Conservation (phyloP, 1,140 invertebrate genomes). For the Zaprionus lachaisei region DNA sequence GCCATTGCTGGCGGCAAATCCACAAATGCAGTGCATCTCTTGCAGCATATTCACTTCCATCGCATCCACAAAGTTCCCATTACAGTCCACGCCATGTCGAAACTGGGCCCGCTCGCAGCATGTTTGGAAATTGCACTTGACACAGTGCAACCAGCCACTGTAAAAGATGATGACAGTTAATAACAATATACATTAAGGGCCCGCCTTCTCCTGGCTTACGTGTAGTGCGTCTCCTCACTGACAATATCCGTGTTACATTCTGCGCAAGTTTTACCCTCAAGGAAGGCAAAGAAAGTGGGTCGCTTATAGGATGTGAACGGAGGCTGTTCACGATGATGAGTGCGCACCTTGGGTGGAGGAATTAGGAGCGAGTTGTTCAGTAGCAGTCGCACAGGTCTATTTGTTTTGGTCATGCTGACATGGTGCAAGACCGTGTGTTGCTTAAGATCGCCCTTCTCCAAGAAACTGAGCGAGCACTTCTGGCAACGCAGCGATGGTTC, state of each 20-base stretch:
- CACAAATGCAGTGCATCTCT: constrained; percentile 90
- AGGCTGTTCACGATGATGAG: constrained; percentile 73
- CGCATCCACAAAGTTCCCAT: constrained; percentile 84
- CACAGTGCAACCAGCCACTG: constrained; percentile 90
- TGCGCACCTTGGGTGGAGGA: constrained; percentile 74
- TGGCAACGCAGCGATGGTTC: constrained; percentile 64
- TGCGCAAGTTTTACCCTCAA: constrained; percentile 72
- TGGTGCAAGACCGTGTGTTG: constrained; percentile 86
- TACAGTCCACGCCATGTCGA: constrained; percentile 88
- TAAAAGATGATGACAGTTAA: background rate
- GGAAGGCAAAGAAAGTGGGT: constrained; percentile 70
- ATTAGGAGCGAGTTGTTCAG: constrained; percentile 76
- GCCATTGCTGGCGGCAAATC: constrained; percentile 89
- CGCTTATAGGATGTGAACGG: constrained; percentile 70
- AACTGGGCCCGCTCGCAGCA: constrained; percentile 91
- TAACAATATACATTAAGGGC: background rate
- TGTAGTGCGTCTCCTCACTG: constrained; percentile 77
- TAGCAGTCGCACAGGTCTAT: constrained; percentile 62
- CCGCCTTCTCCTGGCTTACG: constrained; percentile 46
- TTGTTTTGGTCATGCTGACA: constrained; percentile 70
- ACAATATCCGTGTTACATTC: constrained; percentile 75
- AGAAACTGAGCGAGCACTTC: constrained; percentile 76
- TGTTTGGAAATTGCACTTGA: constrained; percentile 90
- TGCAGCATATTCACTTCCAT: constrained; percentile 86
- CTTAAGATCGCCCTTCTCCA: constrained; percentile 85